Evolutionary conservation across 2,888 invertebrate genomes (phyloP).

Genomic region (Phyllotreta cruciferae): DNA sequence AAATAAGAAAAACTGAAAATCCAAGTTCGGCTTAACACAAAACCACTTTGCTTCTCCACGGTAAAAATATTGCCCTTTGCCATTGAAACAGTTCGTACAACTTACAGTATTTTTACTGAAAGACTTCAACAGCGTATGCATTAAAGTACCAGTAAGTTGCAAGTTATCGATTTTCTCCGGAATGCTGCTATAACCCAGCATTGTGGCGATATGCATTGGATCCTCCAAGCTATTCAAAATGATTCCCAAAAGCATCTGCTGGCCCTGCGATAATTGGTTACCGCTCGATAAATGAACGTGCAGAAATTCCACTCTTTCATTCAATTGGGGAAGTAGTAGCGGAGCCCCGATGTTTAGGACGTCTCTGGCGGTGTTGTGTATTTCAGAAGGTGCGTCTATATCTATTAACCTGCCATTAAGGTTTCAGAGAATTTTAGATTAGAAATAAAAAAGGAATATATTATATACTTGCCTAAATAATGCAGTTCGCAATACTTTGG

Average conservation of each 20-base stretch:
- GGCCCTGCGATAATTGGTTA: slow-evolving; percentile 65
- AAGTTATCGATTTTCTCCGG: slow-evolving; percentile 51
- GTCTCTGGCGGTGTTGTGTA: slow-evolving; percentile 65
- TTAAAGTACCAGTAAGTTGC: slow-evolving; percentile 61
- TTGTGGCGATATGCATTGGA: slow-evolving; percentile 65
- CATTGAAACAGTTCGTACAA: slow-evolving; percentile 12
- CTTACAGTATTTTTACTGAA: slow-evolving; percentile 65
- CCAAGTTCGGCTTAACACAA: no score
- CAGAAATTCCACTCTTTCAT: slow-evolving; percentile 66
- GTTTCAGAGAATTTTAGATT: no score
- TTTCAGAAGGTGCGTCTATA: slow-evolving; percentile 60
- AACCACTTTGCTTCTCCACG: no score
- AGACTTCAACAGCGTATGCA: slow-evolving; percentile 61
- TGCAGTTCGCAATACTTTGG: slow-evolving; percentile 63
- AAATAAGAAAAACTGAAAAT: neutral
- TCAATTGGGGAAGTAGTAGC: slow-evolving; percentile 66
- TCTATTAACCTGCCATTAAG: slow-evolving; percentile 62
- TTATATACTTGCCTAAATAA: slow-evolving; percentile 64
- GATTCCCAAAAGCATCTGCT: slow-evolving; percentile 67
- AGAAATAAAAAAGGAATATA: no score
- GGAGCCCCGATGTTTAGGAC: slow-evolving; percentile 67
- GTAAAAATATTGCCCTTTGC: no score
- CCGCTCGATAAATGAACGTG: slow-evolving; percentile 64
- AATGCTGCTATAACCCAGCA: slow-evolving; percentile 62
- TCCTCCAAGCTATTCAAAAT: slow-evolving; percentile 69